phyloP scores from a whole-genome alignment of 2,113 vertebrate genomes.

The Himantopus leucocephalus region DNA sequence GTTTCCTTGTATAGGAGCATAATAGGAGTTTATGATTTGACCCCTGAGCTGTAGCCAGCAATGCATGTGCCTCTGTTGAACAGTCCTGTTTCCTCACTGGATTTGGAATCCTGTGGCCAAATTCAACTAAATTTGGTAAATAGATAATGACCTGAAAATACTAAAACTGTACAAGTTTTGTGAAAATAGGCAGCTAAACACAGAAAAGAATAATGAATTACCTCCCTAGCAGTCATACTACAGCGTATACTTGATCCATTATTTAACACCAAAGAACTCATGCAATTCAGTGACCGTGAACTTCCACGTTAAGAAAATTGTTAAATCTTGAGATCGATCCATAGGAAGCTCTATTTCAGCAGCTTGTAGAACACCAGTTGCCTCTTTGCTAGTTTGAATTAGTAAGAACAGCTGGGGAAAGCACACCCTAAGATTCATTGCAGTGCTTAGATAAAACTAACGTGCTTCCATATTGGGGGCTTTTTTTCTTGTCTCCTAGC shows the following conservation, averaged over 20 bases:
- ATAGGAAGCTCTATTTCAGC: neutral
- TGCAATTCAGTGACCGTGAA: neutral
- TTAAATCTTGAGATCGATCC: neutral
- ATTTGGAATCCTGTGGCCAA: neutral
- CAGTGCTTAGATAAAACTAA: neutral
- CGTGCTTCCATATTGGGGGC: rapidly evolving
- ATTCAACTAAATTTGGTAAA: neutral
- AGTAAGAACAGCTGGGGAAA: neutral
- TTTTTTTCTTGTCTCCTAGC: neutral
- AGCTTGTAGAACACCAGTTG: neutral
- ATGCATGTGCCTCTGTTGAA: neutral
- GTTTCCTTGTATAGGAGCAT: neutral
- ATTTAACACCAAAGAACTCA: neutral
- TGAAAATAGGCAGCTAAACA: neutral
- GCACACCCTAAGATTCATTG: neutral
- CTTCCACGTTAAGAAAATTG: neutral
- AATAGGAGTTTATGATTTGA: neutral
- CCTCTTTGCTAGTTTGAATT: neutral
- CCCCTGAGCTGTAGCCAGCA: neutral
- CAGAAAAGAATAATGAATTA: neutral
- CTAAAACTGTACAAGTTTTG: neutral
- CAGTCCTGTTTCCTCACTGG: neutral
- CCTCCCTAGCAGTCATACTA: neutral
- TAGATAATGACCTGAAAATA: neutral
- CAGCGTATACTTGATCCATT: neutral